Conservation (phyloP, 2,888 invertebrate genomes). For the Lochmaea capreae region DNA sequence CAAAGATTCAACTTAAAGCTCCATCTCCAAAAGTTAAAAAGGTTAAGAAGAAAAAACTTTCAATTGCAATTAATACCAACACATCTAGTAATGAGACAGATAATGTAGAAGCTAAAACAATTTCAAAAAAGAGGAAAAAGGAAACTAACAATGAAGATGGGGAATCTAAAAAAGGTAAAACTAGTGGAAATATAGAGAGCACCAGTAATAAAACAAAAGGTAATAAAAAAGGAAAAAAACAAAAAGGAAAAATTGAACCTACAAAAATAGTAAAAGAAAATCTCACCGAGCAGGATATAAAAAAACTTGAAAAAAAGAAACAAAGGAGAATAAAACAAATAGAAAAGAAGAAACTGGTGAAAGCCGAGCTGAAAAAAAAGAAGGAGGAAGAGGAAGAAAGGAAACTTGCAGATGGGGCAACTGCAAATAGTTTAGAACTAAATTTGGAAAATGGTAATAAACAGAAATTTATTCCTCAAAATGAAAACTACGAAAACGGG, state of each 20-base stretch:
- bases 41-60: slow-evolving; percentile 49
- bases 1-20: slow-evolving; percentile 51
- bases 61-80: slow-evolving; percentile 43
- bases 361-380: slow-evolving; percentile 45
- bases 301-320: slow-evolving; percentile 55
- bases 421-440: background rate
- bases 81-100: slow-evolving; percentile 19
- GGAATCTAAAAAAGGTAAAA: slow-evolving; percentile 20
- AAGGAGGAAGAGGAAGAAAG: slow-evolving; percentile 35
- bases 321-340: slow-evolving; percentile 51
- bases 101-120: slow-evolving; percentile 20
- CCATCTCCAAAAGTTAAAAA: slow-evolving; percentile 49
- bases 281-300: slow-evolving; percentile 47
- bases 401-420: slow-evolving; percentile 19
- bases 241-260: slow-evolving; percentile 20
- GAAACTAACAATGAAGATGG: background rate
- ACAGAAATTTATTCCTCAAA: slow-evolving; percentile 22
- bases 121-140: slow-evolving; percentile 17
- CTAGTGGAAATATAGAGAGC: slow-evolving; percentile 11
- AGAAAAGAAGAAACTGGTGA: slow-evolving; percentile 50
- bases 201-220: slow-evolving; percentile 17
- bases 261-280: slow-evolving; percentile 37
- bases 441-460: slow-evolving; percentile 39
- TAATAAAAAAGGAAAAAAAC: slow-evolving; percentile 17
- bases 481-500: slow-evolving; percentile 45